phyloP scores from a whole-genome alignment of 2,797 vertebrate genomes.

The Xiphorhynchus erythropygius region DNA sequence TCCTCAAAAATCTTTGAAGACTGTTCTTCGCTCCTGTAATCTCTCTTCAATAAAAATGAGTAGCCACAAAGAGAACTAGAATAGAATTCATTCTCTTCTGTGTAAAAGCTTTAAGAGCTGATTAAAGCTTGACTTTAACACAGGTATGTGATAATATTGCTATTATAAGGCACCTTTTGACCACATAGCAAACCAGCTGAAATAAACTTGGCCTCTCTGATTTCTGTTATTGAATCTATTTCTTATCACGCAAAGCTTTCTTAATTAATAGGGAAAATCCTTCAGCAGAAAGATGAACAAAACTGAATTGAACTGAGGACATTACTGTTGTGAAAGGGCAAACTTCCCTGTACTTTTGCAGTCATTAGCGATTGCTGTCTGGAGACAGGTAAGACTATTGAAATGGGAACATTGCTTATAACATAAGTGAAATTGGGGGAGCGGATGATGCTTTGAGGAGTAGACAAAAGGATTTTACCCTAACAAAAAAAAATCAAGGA shows the following conservation, averaged over 20 bases:
- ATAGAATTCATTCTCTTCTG: background rate
- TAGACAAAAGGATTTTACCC: background rate
- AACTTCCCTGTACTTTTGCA: background rate
- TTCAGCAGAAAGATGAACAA: background rate
- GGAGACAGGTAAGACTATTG: background rate
- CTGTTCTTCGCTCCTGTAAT: background rate
- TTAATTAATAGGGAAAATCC: constrained; percentile 18
- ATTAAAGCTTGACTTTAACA: background rate
- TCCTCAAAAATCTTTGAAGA: background rate
- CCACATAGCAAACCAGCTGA: background rate
- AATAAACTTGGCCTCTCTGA: background rate
- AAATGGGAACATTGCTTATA: background rate
- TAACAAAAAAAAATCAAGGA: background rate
- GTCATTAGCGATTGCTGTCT: background rate
- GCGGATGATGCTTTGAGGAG: background rate
- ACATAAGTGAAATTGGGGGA: background rate
- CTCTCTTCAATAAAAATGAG: background rate
- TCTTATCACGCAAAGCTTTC: background rate
- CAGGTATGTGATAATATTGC: background rate
- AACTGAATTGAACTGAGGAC: background rate
- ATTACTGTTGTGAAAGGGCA: background rate
- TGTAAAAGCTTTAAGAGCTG: background rate
- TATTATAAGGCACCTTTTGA: background rate
- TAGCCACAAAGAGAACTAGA: background rate
- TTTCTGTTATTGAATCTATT: background rate